Evolutionary conservation across 2,797 vertebrate species (phyloP).

Genomic region (Bradypodion pumilum): DNA sequence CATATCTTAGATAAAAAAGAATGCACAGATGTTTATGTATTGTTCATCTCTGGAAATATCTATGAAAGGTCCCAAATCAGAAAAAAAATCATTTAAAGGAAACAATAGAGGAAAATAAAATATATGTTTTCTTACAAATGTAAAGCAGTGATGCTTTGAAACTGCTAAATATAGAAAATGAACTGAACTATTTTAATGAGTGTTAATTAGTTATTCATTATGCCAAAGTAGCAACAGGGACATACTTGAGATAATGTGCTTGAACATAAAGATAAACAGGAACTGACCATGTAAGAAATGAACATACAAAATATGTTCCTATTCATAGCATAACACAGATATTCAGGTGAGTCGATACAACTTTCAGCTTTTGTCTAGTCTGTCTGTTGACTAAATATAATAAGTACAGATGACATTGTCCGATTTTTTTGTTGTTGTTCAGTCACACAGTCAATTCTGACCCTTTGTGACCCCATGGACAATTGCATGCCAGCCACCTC

Average conservation of each 20-base stretch:
- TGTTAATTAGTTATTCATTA: slow-evolving; percentile 19
- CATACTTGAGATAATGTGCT: background rate
- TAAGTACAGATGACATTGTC: background rate
- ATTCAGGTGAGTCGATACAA: background rate
- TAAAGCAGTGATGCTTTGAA: background rate
- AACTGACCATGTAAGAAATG: background rate
- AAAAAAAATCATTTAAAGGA: background rate
- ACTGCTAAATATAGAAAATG: background rate
- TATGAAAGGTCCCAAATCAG: slow-evolving; percentile 1
- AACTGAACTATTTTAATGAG: background rate
- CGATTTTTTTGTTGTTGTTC: too few relatives aligned
- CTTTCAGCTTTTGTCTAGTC: slow-evolving; percentile 1
- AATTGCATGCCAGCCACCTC: too few relatives aligned
- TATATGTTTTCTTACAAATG: background rate
- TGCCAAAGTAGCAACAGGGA: background rate
- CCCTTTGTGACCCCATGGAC: too few relatives aligned
- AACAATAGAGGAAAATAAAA: background rate
- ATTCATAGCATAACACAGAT: background rate
- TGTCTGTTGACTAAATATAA: background rate
- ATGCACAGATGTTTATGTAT: background rate
- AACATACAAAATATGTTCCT: background rate
- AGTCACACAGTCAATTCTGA: too few relatives aligned
- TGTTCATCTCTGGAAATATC: background rate
- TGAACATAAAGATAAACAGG: background rate
- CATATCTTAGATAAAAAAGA: background rate